Percentiles rank a stretch among this genome's conserved stretches.
Evolutionary conservation across 2,113 vertebrate genomes (phyloP).

Genomic region (Petromus typicus): DNA sequence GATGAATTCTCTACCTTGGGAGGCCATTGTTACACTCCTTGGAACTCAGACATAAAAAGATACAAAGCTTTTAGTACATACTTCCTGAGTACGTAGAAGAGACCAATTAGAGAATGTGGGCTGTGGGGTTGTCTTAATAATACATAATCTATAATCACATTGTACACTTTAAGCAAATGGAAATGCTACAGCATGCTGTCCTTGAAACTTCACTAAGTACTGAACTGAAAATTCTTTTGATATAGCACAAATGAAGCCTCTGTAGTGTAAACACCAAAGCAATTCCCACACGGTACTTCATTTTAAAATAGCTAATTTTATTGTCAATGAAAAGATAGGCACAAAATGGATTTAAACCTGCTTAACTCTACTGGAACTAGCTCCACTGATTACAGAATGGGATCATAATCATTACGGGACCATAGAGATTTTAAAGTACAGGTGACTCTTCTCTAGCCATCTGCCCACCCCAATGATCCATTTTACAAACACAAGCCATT

Average conservation of each 20-base stretch:
- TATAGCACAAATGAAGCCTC: conserved; percentile 44
- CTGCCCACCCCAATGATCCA: conserved; percentile 61
- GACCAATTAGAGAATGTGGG: neutral
- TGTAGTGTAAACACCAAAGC: conserved; percentile 58
- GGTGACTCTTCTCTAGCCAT: conserved; percentile 65
- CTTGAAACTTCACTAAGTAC: conserved; percentile 30
- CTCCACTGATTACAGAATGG: conserved; percentile 72
- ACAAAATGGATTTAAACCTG: conserved; percentile 76
- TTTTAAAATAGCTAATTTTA: conserved; percentile 79
- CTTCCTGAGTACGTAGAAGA: conserved; percentile 35
- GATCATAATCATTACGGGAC: conserved; percentile 57
- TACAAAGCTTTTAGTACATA: conserved; percentile 48
- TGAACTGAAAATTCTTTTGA: conserved; percentile 56
- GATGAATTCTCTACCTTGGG: conserved; percentile 54
- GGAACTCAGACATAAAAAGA: conserved; percentile 52
- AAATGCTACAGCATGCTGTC: conserved; percentile 52
- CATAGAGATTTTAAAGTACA: conserved; percentile 70
- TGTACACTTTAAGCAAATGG: conserved; percentile 59
- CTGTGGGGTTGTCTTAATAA: conserved; percentile 31
- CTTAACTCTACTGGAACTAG: conserved; percentile 79
- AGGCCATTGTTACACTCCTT: conserved; percentile 44
- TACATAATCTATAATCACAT: conserved; percentile 62
- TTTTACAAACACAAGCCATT: conserved; percentile 66
- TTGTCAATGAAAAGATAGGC: conserved; percentile 80
- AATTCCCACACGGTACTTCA: conserved; percentile 59